Evolutionary conservation across 2,888 invertebrate species (phyloP), one percentile per base, ranked within the genome.

Genomic region (Rugalucina vietnamica): DNA sequence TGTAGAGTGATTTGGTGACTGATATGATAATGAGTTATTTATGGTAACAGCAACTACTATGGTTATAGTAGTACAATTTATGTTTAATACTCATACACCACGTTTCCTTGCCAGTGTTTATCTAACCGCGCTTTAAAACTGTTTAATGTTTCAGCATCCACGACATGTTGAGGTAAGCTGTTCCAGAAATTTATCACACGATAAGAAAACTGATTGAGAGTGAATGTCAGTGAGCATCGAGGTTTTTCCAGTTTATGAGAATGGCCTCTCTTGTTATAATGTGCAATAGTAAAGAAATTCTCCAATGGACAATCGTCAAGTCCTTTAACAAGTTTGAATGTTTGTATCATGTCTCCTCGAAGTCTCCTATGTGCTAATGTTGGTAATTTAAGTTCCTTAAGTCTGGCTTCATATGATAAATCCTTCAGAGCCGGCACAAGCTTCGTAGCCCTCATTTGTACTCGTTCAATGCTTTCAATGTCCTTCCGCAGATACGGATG

Each of bases 381-480:
- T n/a, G 76, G 76, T 60, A 60, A 37, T 37, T 76, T 60, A 18
- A 76, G 37, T n/a, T 57, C 36, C 39, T 60, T 76, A 10, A 76
- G 39, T 39, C 76, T 34, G 3, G 24, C 37, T 27, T 12, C 36
- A 76, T 60, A 76, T 37, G 57, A 14, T 21, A 60, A 27, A 24
- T 57, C 60, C 24, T 60, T n/a, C 8, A 60, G 34, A 37, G n/a
- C 27, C 54, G 39, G 29, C 18, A 54, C 2, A 21, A 74, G 32
- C 29, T 76, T 60, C n/a, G 76, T 76, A 5, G 60, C 76, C 18
- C 39, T 36, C 27, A 57, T 76, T 39, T 76, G 76, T 24, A 75
- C 18, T 34, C 24, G 54, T 32, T 54, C 54, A 34, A 75, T 24
- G 34, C 57, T 54, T 70, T 36, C 36, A 36, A 36, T 70, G 24